Evolutionary conservation across 2,113 vertebrate species (phyloP).

Genomic region (Oncorhynchus nerka): DNA sequence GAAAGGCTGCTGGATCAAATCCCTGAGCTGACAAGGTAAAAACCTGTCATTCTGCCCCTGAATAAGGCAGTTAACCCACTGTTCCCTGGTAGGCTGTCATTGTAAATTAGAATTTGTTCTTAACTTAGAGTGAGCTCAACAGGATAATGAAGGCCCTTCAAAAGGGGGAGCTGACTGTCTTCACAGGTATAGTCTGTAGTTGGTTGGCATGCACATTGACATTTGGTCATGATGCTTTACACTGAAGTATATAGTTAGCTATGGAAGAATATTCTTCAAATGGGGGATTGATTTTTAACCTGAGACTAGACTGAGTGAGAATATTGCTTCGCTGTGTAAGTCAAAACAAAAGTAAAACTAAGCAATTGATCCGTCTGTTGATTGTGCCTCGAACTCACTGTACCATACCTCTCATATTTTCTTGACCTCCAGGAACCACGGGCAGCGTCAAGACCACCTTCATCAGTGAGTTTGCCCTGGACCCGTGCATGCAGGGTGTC

Average conservation of each 20-base stretch:
- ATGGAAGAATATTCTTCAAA: too few relatives aligned
- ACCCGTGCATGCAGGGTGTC: constrained; percentile 92
- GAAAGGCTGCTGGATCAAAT: too few relatives aligned
- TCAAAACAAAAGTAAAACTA: neutral
- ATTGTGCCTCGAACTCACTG: neutral
- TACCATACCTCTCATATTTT: neutral
- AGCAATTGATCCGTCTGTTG: neutral
- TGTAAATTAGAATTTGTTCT: too few relatives aligned
- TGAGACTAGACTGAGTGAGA: neutral
- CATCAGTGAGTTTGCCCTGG: constrained; percentile 90
- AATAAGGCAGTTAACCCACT: too few relatives aligned
- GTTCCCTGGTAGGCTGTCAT: too few relatives aligned
- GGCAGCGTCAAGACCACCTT: constrained; percentile 98
- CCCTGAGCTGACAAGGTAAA: too few relatives aligned
- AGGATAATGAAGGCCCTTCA: constrained; percentile 93
- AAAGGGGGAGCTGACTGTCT: constrained; percentile 90
- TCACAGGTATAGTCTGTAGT: constrained; percentile 81
- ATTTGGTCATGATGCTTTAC: neutral
- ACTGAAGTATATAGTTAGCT: neutral
- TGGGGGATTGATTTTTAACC: too few relatives aligned
- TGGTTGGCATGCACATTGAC: neutral
- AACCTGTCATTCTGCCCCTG: too few relatives aligned
- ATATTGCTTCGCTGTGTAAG: neutral
- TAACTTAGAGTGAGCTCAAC: constrained; percentile 81
- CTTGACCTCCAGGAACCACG: constrained; percentile 77